Evolutionary conservation across 2,888 invertebrate genomes (phyloP).

Genomic region (Philonicus albiceps): DNA sequence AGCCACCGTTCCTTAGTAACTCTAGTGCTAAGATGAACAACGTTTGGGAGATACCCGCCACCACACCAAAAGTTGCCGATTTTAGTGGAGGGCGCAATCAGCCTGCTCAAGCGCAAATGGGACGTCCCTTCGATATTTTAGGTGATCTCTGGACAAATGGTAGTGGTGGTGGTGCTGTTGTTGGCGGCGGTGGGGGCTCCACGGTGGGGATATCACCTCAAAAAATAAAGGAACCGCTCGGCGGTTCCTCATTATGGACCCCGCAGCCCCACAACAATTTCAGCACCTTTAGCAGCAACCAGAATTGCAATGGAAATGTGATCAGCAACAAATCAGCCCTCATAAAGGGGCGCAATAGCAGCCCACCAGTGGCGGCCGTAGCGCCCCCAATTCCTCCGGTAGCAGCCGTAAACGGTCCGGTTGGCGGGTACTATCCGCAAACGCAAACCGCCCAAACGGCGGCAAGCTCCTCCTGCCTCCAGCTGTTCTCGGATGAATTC

Average conservation of each 20-base stretch:
- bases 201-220: neutral
- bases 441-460: slow-evolving; percentile 50
- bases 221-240: slow-evolving; percentile 42
- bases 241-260: slow-evolving; percentile 45
- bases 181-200: slow-evolving; percentile 51
- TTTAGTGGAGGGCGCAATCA: slow-evolving; percentile 43
- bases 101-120: neutral
- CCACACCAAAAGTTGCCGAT: neutral
- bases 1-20: neutral
- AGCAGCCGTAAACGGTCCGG: neutral
- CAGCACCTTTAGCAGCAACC: slow-evolving; percentile 53
- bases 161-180: slow-evolving; percentile 56
- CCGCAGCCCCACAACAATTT: slow-evolving; percentile 53
- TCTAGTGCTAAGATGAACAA: slow-evolving; percentile 55
- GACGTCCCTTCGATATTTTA: slow-evolving; percentile 53
- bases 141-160: slow-evolving; percentile 58
- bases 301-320: slow-evolving; percentile 44
- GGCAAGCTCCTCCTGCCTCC: slow-evolving; percentile 66
- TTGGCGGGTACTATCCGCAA: neutral
- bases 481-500: slow-evolving; percentile 71
- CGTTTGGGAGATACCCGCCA: slow-evolving; percentile 58
- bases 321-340: slow-evolving; percentile 40
- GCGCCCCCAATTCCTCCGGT: neutral
- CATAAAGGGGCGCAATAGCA: slow-evolving; percentile 37
- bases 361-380: slow-evolving; percentile 26